These are phyloP conservation scores for Fulica atra DNA, from an alignment of 2,113 vertebrate species.

Conservation along the genomic window DNA sequence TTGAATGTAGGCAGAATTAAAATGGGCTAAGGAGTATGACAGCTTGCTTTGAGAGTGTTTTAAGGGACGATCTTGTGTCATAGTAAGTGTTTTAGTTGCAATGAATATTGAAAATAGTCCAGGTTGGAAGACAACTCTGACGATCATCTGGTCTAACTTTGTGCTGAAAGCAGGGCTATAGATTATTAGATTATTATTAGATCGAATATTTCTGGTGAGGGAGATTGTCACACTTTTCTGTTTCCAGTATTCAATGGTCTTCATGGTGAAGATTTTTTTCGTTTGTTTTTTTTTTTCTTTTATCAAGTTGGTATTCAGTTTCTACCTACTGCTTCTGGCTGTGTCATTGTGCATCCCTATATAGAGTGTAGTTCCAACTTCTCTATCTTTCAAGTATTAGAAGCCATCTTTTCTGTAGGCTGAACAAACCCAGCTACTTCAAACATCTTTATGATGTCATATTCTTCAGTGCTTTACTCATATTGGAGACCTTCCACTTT, in stretches of 20 bases:
- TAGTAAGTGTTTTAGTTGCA: neutral
- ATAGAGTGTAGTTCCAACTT: neutral
- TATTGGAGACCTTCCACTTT: neutral
- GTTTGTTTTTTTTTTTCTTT: neutral
- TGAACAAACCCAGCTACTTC: neutral
- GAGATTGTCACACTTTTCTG: neutral
- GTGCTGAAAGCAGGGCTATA: neutral
- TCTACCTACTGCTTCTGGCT: neutral
- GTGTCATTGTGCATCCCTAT: neutral
- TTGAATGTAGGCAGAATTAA: neutral
- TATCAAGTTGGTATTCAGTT: neutral
- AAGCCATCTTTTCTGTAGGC: neutral
- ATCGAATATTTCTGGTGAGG: neutral
- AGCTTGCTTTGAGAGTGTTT: neutral
- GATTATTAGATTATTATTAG: too few relatives aligned
- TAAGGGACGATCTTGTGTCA: neutral
- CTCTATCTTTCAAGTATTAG: neutral
- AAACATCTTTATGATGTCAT: fast-evolving
- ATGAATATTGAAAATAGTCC: neutral
- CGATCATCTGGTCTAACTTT: neutral
- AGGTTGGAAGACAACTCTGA: neutral
- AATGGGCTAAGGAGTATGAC: neutral
- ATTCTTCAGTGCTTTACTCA: neutral
- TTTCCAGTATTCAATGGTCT: neutral
- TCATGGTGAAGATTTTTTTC: neutral